Percentiles rank a stretch among this genome's conserved stretches.
Conservation (phyloP, 2,113 vertebrate genomes). For the Aix galericulata region DNA sequence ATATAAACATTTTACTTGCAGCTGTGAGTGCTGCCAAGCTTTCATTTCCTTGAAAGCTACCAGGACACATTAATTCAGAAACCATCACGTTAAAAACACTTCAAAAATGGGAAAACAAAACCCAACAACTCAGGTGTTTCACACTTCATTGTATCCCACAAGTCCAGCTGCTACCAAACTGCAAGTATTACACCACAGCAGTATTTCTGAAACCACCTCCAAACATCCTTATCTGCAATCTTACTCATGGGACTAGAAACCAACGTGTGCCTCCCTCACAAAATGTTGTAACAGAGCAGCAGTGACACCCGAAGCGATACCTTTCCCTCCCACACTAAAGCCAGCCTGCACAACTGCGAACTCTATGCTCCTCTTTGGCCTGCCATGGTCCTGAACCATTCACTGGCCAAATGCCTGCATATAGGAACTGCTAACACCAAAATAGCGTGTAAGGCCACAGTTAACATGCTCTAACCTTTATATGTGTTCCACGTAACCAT, state of each 20-base stretch:
- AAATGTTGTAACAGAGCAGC: neutral
- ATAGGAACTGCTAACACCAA: neutral
- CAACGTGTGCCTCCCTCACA: neutral
- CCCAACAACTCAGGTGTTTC: neutral
- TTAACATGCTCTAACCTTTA: neutral
- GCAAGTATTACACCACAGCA: neutral
- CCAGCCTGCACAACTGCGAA: neutral
- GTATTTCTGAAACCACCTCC: neutral
- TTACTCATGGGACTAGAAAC: neutral
- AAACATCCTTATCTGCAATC: neutral
- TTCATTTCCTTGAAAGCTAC: neutral
- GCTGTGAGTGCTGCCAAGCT: neutral
- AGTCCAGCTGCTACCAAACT: neutral
- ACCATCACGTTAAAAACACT: neutral
- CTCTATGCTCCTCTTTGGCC: neutral
- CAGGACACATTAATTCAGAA: neutral
- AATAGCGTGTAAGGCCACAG: neutral
- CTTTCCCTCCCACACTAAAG: neutral
- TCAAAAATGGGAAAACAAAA: neutral
- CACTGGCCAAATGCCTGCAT: neutral
- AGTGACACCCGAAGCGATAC: neutral
- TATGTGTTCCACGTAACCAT: neutral
- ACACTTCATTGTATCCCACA: neutral
- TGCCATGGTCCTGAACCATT: neutral
- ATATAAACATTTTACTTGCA: neutral